A percentile compares a stretch with the other conserved stretches of the same genome.
Conservation (phyloP, 2,113 vertebrate species). For the Erpornis zantholeuca region DNA sequence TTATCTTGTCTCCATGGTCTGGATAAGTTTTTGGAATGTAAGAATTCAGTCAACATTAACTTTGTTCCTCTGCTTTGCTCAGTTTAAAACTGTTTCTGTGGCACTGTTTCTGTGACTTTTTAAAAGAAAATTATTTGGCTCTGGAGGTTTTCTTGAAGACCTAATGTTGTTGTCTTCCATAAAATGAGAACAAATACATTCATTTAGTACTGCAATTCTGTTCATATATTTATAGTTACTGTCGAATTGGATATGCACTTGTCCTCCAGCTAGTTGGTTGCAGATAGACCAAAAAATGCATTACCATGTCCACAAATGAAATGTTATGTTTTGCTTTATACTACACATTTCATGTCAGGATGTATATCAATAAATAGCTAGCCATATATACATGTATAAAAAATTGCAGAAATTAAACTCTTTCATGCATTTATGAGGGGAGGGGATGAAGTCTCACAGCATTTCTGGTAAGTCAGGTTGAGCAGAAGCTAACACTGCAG, state of each 20-base stretch:
- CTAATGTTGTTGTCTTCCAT: background rate
- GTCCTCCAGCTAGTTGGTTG: background rate
- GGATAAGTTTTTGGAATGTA: background rate
- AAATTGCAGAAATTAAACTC: background rate
- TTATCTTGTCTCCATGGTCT: background rate
- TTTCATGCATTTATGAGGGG: accelerated
- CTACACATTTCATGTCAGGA: background rate
- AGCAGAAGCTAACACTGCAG: background rate
- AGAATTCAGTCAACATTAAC: background rate
- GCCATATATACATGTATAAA: background rate
- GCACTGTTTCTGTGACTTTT: background rate
- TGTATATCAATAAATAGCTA: background rate
- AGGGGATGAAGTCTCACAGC: accelerated
- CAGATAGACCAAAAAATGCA: background rate
- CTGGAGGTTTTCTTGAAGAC: background rate
- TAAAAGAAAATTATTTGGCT: background rate
- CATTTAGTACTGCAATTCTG: background rate
- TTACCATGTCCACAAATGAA: background rate
- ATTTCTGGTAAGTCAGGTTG: background rate
- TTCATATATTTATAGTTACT: background rate
- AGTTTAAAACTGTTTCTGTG: background rate
- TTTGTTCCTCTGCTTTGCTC: background rate
- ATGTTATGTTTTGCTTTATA: background rate
- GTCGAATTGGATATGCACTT: background rate
- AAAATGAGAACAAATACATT: background rate